Base-by-base conservation (phyloP, 1,140 invertebrate species). In the Lordiphosa mommai region DNA sequence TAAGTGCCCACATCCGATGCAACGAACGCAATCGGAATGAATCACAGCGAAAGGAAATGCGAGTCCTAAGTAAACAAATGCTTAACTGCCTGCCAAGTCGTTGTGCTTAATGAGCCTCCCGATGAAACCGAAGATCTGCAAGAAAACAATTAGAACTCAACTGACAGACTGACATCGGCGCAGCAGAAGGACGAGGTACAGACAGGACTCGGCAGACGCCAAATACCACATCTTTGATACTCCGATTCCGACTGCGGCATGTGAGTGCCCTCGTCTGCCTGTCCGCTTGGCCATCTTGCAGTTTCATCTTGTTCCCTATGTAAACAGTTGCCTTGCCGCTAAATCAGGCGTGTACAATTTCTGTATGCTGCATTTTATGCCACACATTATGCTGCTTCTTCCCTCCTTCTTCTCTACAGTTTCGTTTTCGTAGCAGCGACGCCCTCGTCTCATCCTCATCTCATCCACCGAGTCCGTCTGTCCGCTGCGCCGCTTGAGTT, bases 311-410 rank as follows among this genome's bases (percentile, higher is more conserved):
- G 58, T 48, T 72, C 53, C 59, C 64, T 72, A 55, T 68, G 52
- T 72, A 68, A 72, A 68, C 67, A 55, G 68, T 68, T 68, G 68
- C 49, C 68, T 55, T 53, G 53, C 64, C 59, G 59, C 68, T 63
- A 68, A 72, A 72, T 68, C 68, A 68, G 68, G 64, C 64, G 68
- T 72, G 46, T 72, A 63, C 59, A 68, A 68, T 68, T 72, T 63
- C 64, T 68, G 59, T 44, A 33, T 64, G 68, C 53, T 68, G 53
- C 64, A 63, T 72, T 72, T 72, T 50, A 68, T 58, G 63, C 57
- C 58, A 67, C 63, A 67, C 67, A 67, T 61, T 67, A 61, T 66
- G 63, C 60, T 9, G 32, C 14, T 20, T 33, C 17, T 36, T 47
- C 40, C 33, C 32, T 30, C 33, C 61, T 30, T 23, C 10, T 47